A percentile compares a stretch with the other conserved stretches of the same genome.
Conservation (phyloP, 2,113 vertebrate genomes). For the Typhlomys cinereus region DNA sequence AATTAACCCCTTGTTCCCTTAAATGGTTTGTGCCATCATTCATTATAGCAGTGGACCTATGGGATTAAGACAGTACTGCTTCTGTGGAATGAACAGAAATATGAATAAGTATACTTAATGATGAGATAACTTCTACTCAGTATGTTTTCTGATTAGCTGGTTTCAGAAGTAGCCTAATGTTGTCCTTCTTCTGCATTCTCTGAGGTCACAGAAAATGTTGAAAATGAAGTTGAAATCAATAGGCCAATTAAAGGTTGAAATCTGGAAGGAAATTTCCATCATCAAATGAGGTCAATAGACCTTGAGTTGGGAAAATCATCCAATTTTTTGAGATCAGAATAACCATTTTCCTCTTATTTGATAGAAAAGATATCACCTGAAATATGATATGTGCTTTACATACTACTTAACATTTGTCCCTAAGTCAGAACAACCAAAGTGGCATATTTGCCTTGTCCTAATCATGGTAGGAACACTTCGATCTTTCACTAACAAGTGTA, state of each 20-base stretch:
- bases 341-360: background rate
- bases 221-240: background rate
- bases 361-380: background rate
- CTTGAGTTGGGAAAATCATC: background rate
- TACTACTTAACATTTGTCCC: background rate
- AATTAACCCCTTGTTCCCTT: no score
- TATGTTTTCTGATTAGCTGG: background rate
- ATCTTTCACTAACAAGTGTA: background rate
- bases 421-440: background rate
- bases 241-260: background rate
- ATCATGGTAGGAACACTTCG: background rate
- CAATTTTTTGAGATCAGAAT: background rate
- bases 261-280: background rate
- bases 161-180: background rate
- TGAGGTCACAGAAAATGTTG: background rate
- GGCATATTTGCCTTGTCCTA: background rate
- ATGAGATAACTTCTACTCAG: background rate
- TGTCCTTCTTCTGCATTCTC: background rate
- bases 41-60: no score
- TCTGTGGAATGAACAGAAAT: conserved; percentile 17
- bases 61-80: no score
- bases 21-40: no score
- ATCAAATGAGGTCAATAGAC: background rate
- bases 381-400: background rate
- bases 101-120: background rate